Conservation (phyloP, 2,113 vertebrate species). For the Semnornis frantzii region DNA sequence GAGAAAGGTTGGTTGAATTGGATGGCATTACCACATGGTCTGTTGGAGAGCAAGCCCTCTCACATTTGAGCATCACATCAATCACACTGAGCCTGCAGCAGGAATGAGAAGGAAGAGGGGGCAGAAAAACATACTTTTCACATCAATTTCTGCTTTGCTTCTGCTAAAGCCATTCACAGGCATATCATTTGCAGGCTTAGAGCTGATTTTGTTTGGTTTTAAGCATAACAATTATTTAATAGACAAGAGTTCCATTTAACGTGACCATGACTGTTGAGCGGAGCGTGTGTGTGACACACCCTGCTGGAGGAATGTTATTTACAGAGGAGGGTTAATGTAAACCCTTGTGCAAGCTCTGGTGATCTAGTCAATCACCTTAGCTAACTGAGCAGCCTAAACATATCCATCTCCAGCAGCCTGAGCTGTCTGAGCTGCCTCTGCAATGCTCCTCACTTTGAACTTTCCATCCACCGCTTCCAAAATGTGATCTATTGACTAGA, state of each 20-base stretch:
- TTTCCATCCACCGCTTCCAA: constrained; percentile 17
- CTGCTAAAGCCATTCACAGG: constrained; percentile 16
- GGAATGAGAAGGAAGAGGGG: neutral
- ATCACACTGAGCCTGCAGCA: neutral
- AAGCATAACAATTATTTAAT: neutral
- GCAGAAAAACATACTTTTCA: neutral
- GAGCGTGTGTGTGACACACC: neutral
- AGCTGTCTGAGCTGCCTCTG: neutral
- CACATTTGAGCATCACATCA: neutral
- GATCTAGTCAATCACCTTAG: neutral
- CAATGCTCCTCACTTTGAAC: neutral
- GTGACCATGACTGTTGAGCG: neutral
- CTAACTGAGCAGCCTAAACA: neutral
- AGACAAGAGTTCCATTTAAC: neutral
- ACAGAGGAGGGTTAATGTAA: neutral
- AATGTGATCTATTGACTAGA: neutral
- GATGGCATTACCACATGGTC: neutral
- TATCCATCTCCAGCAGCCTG: neutral
- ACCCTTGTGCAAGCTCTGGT: neutral
- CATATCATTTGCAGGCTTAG: neutral
- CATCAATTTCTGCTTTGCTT: neutral
- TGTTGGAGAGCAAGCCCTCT: neutral
- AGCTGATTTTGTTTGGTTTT: neutral
- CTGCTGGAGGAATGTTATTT: neutral
- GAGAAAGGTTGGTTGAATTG: neutral